Evolutionary conservation across 2,888 invertebrate species (phyloP), one percentile per base, ranked within the genome.

Genomic region (Hirudinaria manillensis): DNA sequence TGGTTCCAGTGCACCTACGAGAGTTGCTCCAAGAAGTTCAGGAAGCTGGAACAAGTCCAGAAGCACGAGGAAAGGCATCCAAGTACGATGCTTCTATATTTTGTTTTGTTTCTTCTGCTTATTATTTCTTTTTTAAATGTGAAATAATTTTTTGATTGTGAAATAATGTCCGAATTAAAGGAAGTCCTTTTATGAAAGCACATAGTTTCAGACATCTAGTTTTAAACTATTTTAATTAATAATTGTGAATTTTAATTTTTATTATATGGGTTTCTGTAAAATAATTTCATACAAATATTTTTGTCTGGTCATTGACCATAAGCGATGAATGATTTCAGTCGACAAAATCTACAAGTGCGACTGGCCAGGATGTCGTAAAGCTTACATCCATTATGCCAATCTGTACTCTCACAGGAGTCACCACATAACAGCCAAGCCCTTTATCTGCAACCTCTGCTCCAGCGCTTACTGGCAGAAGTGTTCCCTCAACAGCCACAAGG

Each of bases 341-440:
- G 83, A 84, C 75, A 78, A 83, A 51, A 83, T 81, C 51, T 83
- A 80, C 78, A 81, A 81, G 76, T 85, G 85, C 77, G 79, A 79
- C 38, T 83, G 81, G 81, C 80, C 81, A 4, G 82, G 82, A 6
- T 85, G 85, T 77, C 81, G 82, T n/a, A 83, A 83, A 77, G 82
- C 83, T 6, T 84, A 84, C 79, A 80, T 83, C 36, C 83, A 83
- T 79, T 79, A 81, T 70, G 84, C 84, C 77, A 83, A 83, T 76
- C 80, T 85, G 70, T 83, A 83, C 77, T 80, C 83, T 4, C 85
- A 85, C 77, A 79, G 81, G 70, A 79, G 82, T 36, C 81, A 82
- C 72, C 85, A 85, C 79, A 83, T 83, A 29, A 82, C 83, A 76
- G 83, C 84, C 77, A 84, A 84, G 77, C 83, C 84, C 32, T 78